These are phyloP conservation scores for Megastigmus dorsalis DNA, from an alignment of 2,888 invertebrate species.

Conservation along the genomic window DNA sequence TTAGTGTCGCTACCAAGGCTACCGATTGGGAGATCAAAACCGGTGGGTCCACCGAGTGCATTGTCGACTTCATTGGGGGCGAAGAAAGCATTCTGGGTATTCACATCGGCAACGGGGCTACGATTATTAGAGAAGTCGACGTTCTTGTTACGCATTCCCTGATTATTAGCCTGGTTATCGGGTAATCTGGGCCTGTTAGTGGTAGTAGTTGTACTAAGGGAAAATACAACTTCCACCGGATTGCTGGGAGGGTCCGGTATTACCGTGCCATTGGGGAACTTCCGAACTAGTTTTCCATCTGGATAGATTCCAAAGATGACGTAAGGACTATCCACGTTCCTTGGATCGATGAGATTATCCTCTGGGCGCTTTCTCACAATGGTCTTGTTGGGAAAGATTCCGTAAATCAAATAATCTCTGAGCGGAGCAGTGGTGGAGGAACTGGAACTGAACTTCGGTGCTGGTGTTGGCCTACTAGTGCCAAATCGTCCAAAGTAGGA, in stretches of 20 bases:
- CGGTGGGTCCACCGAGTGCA: slow-evolving; percentile 66
- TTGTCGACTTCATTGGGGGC: slow-evolving; percentile 68
- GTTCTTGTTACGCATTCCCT: slow-evolving; percentile 65
- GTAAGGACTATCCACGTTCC: slow-evolving; percentile 83
- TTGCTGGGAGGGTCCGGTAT: slow-evolving; percentile 79
- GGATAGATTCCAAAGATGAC: slow-evolving; percentile 86
- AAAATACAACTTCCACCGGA: slow-evolving; percentile 73
- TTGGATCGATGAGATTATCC: slow-evolving; percentile 80
- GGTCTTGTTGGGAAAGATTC: slow-evolving; percentile 86
- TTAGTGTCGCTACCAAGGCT: slow-evolving; percentile 65
- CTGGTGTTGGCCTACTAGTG: slow-evolving; percentile 65
- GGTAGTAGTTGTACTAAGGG: slow-evolving; percentile 70
- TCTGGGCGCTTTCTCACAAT: slow-evolving; percentile 85
- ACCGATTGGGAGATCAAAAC: slow-evolving; percentile 65
- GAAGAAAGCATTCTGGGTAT: slow-evolving; percentile 64
- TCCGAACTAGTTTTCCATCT: slow-evolving; percentile 86
- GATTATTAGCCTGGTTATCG: slow-evolving; percentile 66
- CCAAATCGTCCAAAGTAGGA: slow-evolving; percentile 65
- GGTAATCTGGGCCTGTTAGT: slow-evolving; percentile 69
- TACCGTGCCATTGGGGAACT: slow-evolving; percentile 87
- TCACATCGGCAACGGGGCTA: slow-evolving; percentile 63
- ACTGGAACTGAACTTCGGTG: slow-evolving; percentile 67
- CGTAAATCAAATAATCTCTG: slow-evolving; percentile 84
- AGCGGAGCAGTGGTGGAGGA: slow-evolving; percentile 74
- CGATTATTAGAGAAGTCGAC: slow-evolving; percentile 64